Evolutionary conservation across 2,797 vertebrate genomes (phyloP).

Genomic region (Sebastes nivosus): DNA sequence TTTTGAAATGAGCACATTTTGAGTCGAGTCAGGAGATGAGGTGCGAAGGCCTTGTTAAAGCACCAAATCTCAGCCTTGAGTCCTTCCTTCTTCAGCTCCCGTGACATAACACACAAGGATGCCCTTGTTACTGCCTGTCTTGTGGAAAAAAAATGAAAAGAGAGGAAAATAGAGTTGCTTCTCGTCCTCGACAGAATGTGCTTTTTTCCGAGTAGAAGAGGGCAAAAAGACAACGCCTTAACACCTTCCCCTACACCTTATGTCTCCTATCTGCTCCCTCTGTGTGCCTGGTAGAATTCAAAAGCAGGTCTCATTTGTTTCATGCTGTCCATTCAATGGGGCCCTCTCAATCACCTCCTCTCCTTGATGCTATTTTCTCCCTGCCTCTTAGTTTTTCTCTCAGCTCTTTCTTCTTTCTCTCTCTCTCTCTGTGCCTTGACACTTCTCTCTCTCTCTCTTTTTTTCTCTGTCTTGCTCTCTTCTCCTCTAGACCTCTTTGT

Average conservation of each 20-base stretch:
- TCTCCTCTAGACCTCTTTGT: background rate
- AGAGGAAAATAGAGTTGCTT: constrained; percentile 34
- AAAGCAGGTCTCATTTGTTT: constrained; percentile 45
- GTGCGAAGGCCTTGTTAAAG: constrained; percentile 44
- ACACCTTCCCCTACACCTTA: background rate
- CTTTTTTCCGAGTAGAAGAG: constrained; percentile 2
- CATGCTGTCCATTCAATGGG: constrained; percentile 24
- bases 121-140: constrained; percentile 30
- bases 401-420: constrained; percentile 9
- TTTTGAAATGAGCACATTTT: constrained; percentile 33
- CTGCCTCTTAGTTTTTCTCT: background rate
- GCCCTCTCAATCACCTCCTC: constrained; percentile 33
- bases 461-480: background rate
- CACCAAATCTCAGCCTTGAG: constrained; percentile 24
- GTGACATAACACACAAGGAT: constrained; percentile 30
- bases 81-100: constrained; percentile 32
- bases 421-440: background rate
- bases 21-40: constrained; percentile 34
- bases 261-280: background rate
- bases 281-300: constrained; percentile 7
- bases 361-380: constrained; percentile 34
- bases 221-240: constrained; percentile 4
- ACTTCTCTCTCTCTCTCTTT: background rate
- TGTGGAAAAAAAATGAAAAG: constrained; percentile 8
- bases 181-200: constrained; percentile 5